These are phyloP conservation scores for Pachliopta kotzebuea DNA, from an alignment of 2,888 invertebrate species.

Conservation along the genomic window DNA sequence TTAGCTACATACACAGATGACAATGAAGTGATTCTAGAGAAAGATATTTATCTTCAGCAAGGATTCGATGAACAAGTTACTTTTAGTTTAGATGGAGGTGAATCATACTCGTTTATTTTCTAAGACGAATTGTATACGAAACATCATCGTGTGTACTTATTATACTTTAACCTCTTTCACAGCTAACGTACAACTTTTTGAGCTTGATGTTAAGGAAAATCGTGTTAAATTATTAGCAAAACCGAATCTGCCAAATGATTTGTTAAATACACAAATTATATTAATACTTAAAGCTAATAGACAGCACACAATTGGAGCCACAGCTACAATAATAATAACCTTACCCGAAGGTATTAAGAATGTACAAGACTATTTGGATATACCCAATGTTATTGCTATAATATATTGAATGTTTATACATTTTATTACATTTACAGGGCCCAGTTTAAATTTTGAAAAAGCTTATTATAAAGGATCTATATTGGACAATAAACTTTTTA, in stretches of 20 bases:
- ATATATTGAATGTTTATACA: constrained; percentile 13
- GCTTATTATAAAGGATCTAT: constrained; percentile 51
- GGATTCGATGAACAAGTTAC: constrained; percentile 57
- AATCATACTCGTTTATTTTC: constrained; percentile 13
- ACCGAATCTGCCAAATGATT: constrained; percentile 41
- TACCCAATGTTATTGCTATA: not conserved
- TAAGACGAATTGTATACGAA: not conserved
- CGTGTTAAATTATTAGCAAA: constrained; percentile 43
- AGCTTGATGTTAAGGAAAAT: constrained; percentile 39
- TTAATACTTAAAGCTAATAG: constrained; percentile 56
- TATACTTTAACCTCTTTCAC: constrained; percentile 31
- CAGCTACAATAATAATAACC: constrained; percentile 56
- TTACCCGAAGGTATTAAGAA: constrained; percentile 58
- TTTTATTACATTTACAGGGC: constrained; percentile 17
- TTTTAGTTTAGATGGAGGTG: constrained; percentile 61
- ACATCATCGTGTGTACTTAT: not conserved
- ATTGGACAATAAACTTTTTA: constrained; percentile 44
- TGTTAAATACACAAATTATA: constrained; percentile 45
- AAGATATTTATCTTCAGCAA: constrained; percentile 50
- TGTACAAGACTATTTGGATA: not conserved
- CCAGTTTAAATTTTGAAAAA: constrained; percentile 48
- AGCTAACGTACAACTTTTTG: constrained; percentile 51
- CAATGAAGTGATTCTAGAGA: constrained; percentile 43
- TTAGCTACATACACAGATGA: constrained; percentile 58
- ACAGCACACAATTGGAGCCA: constrained; percentile 56